Conservation (phyloP, 2,888 invertebrate genomes). For the Perizoma flavofasciatum region DNA sequence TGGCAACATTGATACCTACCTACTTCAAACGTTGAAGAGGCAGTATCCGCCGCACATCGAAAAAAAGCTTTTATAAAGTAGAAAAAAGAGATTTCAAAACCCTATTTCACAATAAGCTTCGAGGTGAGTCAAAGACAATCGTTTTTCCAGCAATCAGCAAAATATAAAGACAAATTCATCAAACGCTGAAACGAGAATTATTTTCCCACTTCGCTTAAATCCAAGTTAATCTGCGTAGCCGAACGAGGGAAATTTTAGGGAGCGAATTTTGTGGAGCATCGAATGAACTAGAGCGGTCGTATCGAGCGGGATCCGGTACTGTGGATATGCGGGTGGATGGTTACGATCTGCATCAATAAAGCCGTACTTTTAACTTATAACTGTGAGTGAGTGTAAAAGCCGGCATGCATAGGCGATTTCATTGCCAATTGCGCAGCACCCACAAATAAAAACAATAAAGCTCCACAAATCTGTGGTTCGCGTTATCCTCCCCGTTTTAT, state of each 20-base stretch:
- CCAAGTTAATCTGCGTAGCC: constrained; percentile 40
- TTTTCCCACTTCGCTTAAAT: constrained; percentile 38
- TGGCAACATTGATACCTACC: neutral
- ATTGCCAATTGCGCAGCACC: constrained; percentile 28
- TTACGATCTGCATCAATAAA: constrained; percentile 35
- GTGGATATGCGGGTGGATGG: constrained; percentile 34
- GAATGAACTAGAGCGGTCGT: constrained; percentile 34
- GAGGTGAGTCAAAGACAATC: constrained; percentile 15
- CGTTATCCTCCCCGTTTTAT: constrained; percentile 32
- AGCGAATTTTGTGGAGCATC: constrained; percentile 34
- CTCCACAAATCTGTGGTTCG: constrained; percentile 31
- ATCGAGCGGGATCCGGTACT: constrained; percentile 26
- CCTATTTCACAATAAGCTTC: too few species aligned
- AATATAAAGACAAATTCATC: constrained; percentile 32
- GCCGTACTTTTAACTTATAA: constrained; percentile 30
- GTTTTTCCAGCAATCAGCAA: constrained; percentile 16
- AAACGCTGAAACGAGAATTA: constrained; percentile 37
- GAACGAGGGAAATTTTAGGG: constrained; percentile 36
- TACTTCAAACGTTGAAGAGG: too few species aligned
- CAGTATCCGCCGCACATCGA: too few species aligned
- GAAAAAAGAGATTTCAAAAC: too few species aligned
- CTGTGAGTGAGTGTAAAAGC: constrained; percentile 18
- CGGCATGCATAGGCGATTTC: constrained; percentile 30
- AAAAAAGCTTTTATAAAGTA: too few species aligned
- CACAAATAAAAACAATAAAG: constrained; percentile 37